Evolutionary conservation across 2,113 vertebrate species (phyloP), one percentile per base, ranked within the genome.

Genomic region (Eulemur macaco): DNA sequence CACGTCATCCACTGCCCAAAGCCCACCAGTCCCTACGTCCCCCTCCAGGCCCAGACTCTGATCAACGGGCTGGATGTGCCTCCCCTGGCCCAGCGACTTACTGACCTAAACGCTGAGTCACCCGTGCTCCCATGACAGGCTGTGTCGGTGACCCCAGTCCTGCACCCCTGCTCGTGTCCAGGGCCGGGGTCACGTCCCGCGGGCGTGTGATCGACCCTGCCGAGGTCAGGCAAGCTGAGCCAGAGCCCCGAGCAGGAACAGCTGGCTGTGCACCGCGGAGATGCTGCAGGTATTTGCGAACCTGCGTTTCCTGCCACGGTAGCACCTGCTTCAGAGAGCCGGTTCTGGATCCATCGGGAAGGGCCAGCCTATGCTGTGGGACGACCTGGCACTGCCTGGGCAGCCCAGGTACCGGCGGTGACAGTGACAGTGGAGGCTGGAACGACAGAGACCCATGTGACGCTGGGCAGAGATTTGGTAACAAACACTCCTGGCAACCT

Each of bases 181-280:
- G 45, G 37, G 27, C 37, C 6, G 21, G 12, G 54, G 54, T 21
- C 54, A 21, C 2, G 42, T 45, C 9, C 31, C 21, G 39, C 77
- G 6, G 4, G 5, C 0, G 2, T 3, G 23, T 27, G 45, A 10
- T 11, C 1, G 2, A 5, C 15, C 78, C 25, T 4, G 34, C 73
- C 45, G 2, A 52, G 74, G 2, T 47, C 23, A 25, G 68, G 4
- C 45, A 0, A 12, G 5, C 58, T 9, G 71, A 4, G 37, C n/a
- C 81, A 4, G 11, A 14, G 14, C 5, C 13, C 0, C 2, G n/a
- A 13, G 13, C 45, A 8, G 34, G 7, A 77, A 5, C 3, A 21
- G 25, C 5, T 18, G 1, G 2, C 45, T 0, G 3, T 1, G 11
- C 0, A 0, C 52, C 20, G 1, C 0, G 2, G 39, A 4, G 8